phyloP scores from a whole-genome alignment of 2,113 vertebrate species.

The Psettodes erumei region DNA sequence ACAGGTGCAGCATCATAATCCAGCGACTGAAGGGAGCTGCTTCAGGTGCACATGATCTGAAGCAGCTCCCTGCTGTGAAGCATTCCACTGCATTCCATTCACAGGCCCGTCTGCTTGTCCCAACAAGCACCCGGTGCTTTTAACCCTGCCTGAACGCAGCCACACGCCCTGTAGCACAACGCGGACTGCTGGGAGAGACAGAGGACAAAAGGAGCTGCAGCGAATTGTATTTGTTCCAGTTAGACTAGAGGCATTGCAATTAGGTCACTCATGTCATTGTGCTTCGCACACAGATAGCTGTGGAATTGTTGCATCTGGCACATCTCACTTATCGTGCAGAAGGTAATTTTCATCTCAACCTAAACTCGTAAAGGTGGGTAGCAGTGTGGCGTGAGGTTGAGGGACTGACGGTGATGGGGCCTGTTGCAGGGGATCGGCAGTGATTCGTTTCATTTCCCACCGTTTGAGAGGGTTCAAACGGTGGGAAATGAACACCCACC shows the following conservation, averaged over 20 bases:
- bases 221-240: slow-evolving; percentile 49
- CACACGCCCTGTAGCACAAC: slow-evolving; percentile 39
- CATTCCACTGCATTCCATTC: slow-evolving; percentile 63
- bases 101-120: slow-evolving; percentile 60
- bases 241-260: slow-evolving; percentile 24
- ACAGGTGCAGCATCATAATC: background rate
- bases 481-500: background rate
- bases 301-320: slow-evolving; percentile 4
- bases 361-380: slow-evolving; percentile 4
- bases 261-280: slow-evolving; percentile 34
- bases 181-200: background rate
- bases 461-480: background rate
- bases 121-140: slow-evolving; percentile 50
- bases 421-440: background rate
- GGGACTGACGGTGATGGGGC: background rate
- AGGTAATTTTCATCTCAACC: background rate
- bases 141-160: slow-evolving; percentile 3
- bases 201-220: slow-evolving; percentile 49
- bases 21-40: background rate
- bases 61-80: background rate
- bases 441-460: too few species aligned
- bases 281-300: slow-evolving; percentile 20
- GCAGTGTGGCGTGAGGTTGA: background rate
- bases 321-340: background rate
- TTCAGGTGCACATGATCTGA: slow-evolving; percentile 16